Evolutionary conservation across 2,888 invertebrate species (phyloP).

Genomic region (Anagyrus pseudococci): DNA sequence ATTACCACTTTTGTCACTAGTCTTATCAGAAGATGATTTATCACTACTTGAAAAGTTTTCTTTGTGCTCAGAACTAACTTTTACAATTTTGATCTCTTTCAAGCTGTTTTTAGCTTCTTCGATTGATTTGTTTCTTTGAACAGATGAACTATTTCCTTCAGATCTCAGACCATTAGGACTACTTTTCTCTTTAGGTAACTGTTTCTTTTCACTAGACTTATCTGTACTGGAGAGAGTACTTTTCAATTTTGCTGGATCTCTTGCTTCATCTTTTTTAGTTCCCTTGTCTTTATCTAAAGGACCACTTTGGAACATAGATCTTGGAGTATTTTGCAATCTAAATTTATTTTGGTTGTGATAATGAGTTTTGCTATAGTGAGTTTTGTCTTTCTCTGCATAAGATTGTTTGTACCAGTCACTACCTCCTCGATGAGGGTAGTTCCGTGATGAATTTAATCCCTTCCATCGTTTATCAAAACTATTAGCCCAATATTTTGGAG

Average conservation of each 20-base stretch:
- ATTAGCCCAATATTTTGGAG: constrained; percentile 35
- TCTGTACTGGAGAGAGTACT: constrained; percentile 4
- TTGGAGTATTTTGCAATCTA: neutral
- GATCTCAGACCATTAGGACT: constrained; percentile 3
- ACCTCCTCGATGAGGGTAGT: constrained; percentile 18
- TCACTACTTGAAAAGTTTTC: constrained; percentile 4
- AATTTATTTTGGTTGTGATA: neutral
- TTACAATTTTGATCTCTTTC: constrained; percentile 3
- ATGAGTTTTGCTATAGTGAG: constrained; percentile 28
- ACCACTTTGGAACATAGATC: neutral
- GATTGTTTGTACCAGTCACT: constrained; percentile 33
- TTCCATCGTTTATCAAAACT: constrained; percentile 36
- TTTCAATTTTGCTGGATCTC: constrained; percentile 15
- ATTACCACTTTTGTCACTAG: neutral
- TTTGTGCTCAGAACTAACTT: constrained; percentile 9
- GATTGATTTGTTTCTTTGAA: constrained; percentile 9
- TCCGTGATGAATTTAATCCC: constrained; percentile 23
- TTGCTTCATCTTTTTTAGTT: constrained; percentile 12
- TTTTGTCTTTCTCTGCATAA: constrained; percentile 33
- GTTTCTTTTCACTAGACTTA: constrained; percentile 2
- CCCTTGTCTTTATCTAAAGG: constrained; percentile 8
- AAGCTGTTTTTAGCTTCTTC: constrained; percentile 7
- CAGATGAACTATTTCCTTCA: constrained; percentile 12
- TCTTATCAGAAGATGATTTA: neutral
- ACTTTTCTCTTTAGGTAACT: constrained; percentile 24